These are phyloP conservation scores for Epinephelus cyanopodus DNA, from an alignment of 2,113 vertebrate species.

Conservation along the genomic window DNA sequence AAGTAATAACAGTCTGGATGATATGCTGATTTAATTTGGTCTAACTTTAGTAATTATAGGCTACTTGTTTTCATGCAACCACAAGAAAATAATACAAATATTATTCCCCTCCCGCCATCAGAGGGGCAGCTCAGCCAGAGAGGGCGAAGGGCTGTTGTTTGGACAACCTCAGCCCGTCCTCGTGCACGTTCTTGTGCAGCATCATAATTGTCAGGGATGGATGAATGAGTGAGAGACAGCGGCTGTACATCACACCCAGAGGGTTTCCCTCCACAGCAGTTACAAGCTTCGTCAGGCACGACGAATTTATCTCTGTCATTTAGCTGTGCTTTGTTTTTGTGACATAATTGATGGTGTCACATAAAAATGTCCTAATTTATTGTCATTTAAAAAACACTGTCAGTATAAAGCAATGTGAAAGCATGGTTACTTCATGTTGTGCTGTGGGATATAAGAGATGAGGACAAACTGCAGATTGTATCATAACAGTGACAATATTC, in stretches of 20 bases:
- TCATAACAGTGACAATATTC: too few species aligned
- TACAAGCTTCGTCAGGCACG: neutral
- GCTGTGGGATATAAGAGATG: neutral
- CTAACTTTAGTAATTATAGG: too few species aligned
- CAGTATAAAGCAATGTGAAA: neutral
- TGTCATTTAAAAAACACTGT: neutral
- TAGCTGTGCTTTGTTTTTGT: neutral
- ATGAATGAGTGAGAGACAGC: slow-evolving; percentile 5
- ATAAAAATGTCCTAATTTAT: neutral
- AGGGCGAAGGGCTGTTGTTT: too few species aligned
- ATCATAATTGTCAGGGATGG: slow-evolving; percentile 25
- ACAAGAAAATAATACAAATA: too few species aligned
- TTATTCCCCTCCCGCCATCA: too few species aligned
- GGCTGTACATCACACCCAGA: slow-evolving; percentile 26
- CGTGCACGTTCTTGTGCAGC: neutral
- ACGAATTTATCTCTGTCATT: neutral
- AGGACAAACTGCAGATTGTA: too few species aligned
- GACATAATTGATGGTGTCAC: neutral
- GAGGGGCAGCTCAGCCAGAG: too few species aligned
- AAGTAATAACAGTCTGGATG: too few species aligned
- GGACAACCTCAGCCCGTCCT: too few species aligned
- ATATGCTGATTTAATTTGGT: too few species aligned
- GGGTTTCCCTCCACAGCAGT: slow-evolving; percentile 12
- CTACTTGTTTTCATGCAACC: too few species aligned
- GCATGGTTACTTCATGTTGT: neutral